Conservation (phyloP, 2,113 vertebrate species). For the Xyrauchen texanus region DNA sequence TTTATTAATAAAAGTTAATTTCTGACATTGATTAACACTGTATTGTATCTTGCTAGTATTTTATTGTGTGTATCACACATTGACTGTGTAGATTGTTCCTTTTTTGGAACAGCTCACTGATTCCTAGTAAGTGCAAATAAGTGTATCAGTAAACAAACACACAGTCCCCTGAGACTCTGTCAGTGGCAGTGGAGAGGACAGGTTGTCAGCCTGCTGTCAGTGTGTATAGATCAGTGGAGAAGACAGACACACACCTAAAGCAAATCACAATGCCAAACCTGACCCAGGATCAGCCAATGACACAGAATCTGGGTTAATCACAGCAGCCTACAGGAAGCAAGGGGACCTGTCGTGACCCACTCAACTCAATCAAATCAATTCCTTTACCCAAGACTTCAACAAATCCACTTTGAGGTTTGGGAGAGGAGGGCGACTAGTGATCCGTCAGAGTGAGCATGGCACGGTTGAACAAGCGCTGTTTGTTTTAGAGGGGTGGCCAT, state of each 20-base stretch:
- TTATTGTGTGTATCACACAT: not conserved
- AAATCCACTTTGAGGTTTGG: slow-evolving; percentile 66
- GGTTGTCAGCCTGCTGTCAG: slow-evolving; percentile 48
- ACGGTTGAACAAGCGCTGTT: slow-evolving; percentile 7
- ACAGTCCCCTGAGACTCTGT: slow-evolving; percentile 35
- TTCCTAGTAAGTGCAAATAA: slow-evolving; percentile 54
- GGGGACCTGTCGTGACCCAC: slow-evolving; percentile 64
- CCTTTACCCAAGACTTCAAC: slow-evolving; percentile 68
- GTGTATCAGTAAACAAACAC: slow-evolving; percentile 10
- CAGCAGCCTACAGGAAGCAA: slow-evolving; percentile 32
- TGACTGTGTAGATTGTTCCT: not conserved
- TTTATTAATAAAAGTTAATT: too few species aligned
- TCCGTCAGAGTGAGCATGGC: not conserved
- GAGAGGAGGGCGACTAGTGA: slow-evolving; percentile 30
- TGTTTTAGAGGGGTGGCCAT: slow-evolving; percentile 16
- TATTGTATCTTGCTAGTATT: not conserved
- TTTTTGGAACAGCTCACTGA: slow-evolving; percentile 3
- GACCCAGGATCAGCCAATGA: slow-evolving; percentile 44
- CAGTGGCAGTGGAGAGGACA: slow-evolving; percentile 39
- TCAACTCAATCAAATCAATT: slow-evolving; percentile 65
- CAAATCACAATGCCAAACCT: slow-evolving; percentile 22
- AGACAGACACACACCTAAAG: slow-evolving; percentile 41
- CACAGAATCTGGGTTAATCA: slow-evolving; percentile 24
- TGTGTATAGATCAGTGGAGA: slow-evolving; percentile 46
- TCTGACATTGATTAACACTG: not conserved